Evolutionary conservation across 2,888 invertebrate species (phyloP).

Genomic region (Charanyca ferruginea): DNA sequence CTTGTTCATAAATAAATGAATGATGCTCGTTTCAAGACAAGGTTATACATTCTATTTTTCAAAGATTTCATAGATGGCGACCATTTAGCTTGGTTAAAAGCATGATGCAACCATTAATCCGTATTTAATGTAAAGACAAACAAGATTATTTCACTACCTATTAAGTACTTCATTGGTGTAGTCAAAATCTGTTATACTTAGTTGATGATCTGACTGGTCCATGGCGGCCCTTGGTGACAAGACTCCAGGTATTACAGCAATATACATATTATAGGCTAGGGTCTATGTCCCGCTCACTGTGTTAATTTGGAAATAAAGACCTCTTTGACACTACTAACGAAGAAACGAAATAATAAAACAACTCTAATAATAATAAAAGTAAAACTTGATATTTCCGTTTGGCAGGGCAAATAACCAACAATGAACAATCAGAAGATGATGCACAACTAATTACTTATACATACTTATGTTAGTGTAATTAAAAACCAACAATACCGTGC

Average conservation of each 20-base stretch:
- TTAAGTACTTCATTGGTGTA: not conserved
- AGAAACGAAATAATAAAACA: too few relatives aligned
- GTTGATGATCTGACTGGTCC: too few relatives aligned
- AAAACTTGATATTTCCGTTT: too few relatives aligned
- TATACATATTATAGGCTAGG: too few relatives aligned
- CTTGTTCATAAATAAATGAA: not conserved
- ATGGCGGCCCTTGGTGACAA: too few relatives aligned
- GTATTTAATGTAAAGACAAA: not conserved
- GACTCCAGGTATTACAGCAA: too few relatives aligned
- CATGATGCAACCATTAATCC: constrained; percentile 6
- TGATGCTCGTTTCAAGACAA: not conserved
- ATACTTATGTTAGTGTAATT: constrained; percentile 18
- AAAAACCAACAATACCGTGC: constrained; percentile 27
- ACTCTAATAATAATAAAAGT: too few relatives aligned
- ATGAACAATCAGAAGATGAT: constrained; percentile 9
- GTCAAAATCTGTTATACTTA: not conserved
- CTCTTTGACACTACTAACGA: not conserved
- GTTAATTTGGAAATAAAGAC: not conserved
- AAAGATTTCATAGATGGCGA: not conserved
- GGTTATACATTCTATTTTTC: constrained; percentile 2
- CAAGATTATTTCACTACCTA: not conserved
- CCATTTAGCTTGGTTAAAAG: not conserved
- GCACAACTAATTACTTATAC: constrained; percentile 8
- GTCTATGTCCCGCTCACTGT: too few relatives aligned
- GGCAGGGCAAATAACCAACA: not conserved